Base-by-base conservation (phyloP, 2,888 invertebrate species). In the Blera fallax region DNA sequence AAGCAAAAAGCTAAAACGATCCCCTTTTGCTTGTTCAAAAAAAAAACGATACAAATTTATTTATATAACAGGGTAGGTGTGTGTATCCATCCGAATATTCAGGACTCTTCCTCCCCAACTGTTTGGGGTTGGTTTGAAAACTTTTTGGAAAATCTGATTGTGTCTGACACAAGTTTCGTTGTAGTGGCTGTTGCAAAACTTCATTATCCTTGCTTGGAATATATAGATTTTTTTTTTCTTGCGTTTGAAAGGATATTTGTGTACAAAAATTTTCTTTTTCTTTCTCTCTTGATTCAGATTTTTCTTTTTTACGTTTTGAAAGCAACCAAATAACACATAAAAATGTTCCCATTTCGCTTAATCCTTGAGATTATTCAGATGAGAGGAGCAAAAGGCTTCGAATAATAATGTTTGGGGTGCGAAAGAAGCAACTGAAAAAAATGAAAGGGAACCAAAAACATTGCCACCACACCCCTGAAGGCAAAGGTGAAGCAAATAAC, bases 311-410 rank as follows among this genome's bases (percentile, higher is more conserved):
- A n/a, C n/a, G n/a, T n/a, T n/a, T 52, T 11, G 34, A 69, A 77
- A 69, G 58, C 32, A 54, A 14, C 34, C 54, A 65, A 80, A 76
- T 76, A 76, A 60, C 43, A 85, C 45, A 77, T 40, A 81, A 72
- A 85, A 77, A 76, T 77, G 65, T 72, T 81, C 77, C 65, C 81
- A 81, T 85, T 85, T 58, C 81, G 65, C 54, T 81, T 77, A 81
- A 85, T 85, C 85, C 81, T 62, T 60, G 29, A 77, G 81, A 81
- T 81, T 81, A 85, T 81, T 77, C 81, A 85, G 72, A 81, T 77
- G 72, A 72, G 73, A 37, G 56, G 14, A 62, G 50, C 50, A 50
- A 70, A 32, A 16, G 60, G 77, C 37, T 76, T 60, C 29, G 21
- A 67, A 69, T 52, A 54, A 62, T 60, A 34, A 24, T 74, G 43